Base-by-base conservation (phyloP, 2,113 vertebrate genomes). In the Cheirogaleus medius region DNA sequence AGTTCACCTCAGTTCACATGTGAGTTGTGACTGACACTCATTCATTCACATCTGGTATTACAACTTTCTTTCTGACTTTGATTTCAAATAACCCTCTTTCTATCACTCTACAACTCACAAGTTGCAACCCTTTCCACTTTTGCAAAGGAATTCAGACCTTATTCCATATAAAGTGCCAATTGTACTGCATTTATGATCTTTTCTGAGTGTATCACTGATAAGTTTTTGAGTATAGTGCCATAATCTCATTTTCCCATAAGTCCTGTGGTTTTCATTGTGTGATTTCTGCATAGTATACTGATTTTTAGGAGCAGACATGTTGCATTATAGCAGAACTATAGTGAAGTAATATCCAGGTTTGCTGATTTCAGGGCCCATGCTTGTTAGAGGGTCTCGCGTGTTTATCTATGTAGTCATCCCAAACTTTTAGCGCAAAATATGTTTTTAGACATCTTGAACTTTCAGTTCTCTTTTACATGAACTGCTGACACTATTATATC, bases 41-140 rank as follows among this genome's bases (percentile, higher is more conserved):
- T n/a, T 81, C 49, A 54, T 54, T 54, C 17, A 95, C 37, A 77
- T 52, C 42, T 11, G n/a, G 37, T 82, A 27, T 29, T 74, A 87
- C 9, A 69, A 64, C 13, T 77, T 66, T 42, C 81, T 47, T 78
- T 83, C 23, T 23, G 23, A 60, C 27, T 60, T 60, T 29, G 39
- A 93, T 56, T 84, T 87, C 63, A 95, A 64, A 60, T 93, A 78
- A 94, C 39, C 44, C 23, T 93, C 52, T 13, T 60, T 58, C 81
- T 60, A 84, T 44, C 17, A 63, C 27, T 63, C 49, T 42, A 93
- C 23, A 85, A 44, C 44, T 74, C 47, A 87, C 14, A 37, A 87
- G 54, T 47, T 68, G 8, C 44, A 97, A 63, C 3, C 37, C 54
- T 66, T 73, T 63, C 64, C 0, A 6, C 44, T 64, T 89, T 37